Base-by-base conservation (phyloP, 2,113 vertebrate genomes). In the Furnarius figulus region DNA sequence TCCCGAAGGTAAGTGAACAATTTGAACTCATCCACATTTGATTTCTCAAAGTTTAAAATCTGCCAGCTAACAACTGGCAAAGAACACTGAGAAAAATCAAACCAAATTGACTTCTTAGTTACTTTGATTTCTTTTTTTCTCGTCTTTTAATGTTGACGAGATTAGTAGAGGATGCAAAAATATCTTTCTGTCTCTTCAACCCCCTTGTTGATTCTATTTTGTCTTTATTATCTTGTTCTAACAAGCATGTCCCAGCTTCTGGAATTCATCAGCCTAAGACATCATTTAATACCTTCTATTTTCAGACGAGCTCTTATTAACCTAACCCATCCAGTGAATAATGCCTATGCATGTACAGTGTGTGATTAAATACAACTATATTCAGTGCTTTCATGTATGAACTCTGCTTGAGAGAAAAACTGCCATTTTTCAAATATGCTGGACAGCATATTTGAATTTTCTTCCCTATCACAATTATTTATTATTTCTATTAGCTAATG, bases 401-500 rank as follows among this genome's bases (percentile, higher is more conserved):
- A 81, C 75, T 58, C 44, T 72, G 31, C 76, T 93, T 82, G 37
- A 47, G 44, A 96, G 95, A 97, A 93, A 90, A 93, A 94, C 10
- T 68, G 86, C 66, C 66, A 50, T 70, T 28, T 25, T n/a, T n/a
- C n/a, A n/a, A n/a, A n/a, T n/a, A n/a, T 89, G 65, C 92, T 73
- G 92, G 92, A 93, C 76, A 90, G 70, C 62, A 87, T 85, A 87
- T 82, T 89, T 87, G 83, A 93, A 89, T 96, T 92, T 96, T 85
- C 65, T 90, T 89, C 53, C 89, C 88, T 86, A 94, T 96, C 88
- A 94, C 70, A 65, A 94, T 96, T 96, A 96, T 97, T 97, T 97
- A 96, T 97, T 97, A 96, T 96, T 83, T 93, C 70, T 92, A 93
- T 95, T 93, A 95, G 66, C 90, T 95, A 95, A 92, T 90, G 82